Evolutionary conservation across 2,113 vertebrate species (phyloP), one percentile per base, ranked within the genome.

Genomic region (Ciconia maguari): DNA sequence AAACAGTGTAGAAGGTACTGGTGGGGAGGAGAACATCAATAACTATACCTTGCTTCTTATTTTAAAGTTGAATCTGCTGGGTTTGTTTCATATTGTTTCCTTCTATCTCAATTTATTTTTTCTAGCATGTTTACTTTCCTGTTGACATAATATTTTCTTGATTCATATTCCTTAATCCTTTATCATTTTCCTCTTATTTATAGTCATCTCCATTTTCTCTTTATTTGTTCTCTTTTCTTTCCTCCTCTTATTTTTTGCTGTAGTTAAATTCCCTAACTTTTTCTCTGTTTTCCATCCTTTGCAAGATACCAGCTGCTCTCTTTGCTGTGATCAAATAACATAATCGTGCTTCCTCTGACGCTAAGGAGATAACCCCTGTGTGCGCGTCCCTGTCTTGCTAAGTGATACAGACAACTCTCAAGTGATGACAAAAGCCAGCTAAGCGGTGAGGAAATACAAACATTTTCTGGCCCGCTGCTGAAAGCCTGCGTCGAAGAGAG

Each of bases 381-480:
- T 68, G 70, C 9, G 1, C 2, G 5, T 97, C 84, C 42, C 92
- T 84, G 94, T 93, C 90, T 72, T 62, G 46, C 93, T 89, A 87
- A 96, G 71, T 81, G 72, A 90, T 87, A 82, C 58, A 16, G 30
- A 51, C 85, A 88, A n/a, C 48, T 87, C 38, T 76, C 83, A 87
- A 62, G 90, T 57, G 82, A 51, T 76, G 96, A 90, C 78, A 92
- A 95, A 83, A 91, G 65, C 85, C 94, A 65, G 90, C 83, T 91
- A 80, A 89, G 93, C 46, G 0, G 18, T 79, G 92, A 49, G 60
- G 91, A 82, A 76, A 86, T 41, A 90, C 21, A 78, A 96, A 74
- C 80, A 60, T 55, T 79, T 75, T 85, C 36, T 79, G 58, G 92
- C 76, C 83, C 12, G 1, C 83, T 52, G 83, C 86, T 81, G 84